Conservation (phyloP, 2,888 invertebrate genomes). For the Cataglyphis rosenhaueri region DNA sequence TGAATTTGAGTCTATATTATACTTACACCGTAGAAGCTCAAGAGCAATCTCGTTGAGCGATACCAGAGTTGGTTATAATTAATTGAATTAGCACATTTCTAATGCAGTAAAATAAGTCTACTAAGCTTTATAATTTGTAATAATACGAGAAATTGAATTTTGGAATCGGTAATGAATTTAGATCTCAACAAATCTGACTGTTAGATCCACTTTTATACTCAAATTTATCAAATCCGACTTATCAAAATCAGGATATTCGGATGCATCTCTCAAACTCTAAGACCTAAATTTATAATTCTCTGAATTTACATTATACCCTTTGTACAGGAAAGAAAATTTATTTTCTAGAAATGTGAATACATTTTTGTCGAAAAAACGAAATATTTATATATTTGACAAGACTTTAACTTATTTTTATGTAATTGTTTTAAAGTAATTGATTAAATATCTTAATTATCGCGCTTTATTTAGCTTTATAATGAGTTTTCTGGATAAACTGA, state of each 20-base stretch:
- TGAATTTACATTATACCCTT: background rate
- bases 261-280: background rate
- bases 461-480: background rate
- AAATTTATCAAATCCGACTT: background rate
- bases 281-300: background rate
- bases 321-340: background rate
- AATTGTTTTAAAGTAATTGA: background rate
- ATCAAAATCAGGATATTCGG: background rate
- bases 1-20: constrained; percentile 10
- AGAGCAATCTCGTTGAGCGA: background rate
- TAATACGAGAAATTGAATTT: constrained; percentile 17
- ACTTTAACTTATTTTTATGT: background rate
- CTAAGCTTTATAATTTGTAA: constrained; percentile 2
- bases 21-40: background rate
- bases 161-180: background rate
- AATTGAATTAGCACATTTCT: constrained; percentile 10
- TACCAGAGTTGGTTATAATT: background rate
- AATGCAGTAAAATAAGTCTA: background rate
- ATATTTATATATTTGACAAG: background rate
- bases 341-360: background rate
- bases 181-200: background rate
- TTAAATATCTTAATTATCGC: background rate
- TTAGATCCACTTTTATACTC: background rate
- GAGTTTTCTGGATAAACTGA: background rate
- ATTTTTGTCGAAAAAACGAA: background rate